A percentile compares a stretch with the other conserved stretches of the same genome.
Evolutionary conservation across 2,888 invertebrate genomes (phyloP).

Genomic region (Sclerodermus sp.): DNA sequence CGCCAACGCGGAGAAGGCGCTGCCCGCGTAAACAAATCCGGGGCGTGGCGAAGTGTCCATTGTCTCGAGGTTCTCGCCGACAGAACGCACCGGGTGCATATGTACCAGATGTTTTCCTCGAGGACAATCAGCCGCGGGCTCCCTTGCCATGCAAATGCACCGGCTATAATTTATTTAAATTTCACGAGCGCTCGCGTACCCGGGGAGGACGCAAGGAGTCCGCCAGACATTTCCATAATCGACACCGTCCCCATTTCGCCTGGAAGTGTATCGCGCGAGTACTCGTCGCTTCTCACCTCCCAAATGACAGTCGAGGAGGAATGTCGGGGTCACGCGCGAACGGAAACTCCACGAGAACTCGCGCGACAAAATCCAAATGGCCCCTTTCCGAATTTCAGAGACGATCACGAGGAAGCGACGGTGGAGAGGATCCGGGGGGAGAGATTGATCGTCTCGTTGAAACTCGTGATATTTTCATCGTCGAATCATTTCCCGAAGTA

Average conservation of each 20-base stretch:
- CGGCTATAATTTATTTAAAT: slow-evolving; percentile 42
- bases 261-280: neutral
- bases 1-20: too few species aligned
- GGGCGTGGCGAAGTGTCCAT: slow-evolving; percentile 28
- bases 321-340: too few species aligned
- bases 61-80: slow-evolving; percentile 32
- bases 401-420: neutral
- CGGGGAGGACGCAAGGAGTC: neutral
- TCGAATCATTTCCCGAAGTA: too few species aligned
- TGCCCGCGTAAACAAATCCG: slow-evolving; percentile 9
- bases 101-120: slow-evolving; percentile 39
- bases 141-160: slow-evolving; percentile 41
- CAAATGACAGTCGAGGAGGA: too few species aligned
- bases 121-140: slow-evolving; percentile 32
- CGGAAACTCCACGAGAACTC: too few species aligned
- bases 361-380: too few species aligned
- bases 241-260: too few species aligned
- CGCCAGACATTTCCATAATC: neutral
- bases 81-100: slow-evolving; percentile 26
- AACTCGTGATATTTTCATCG: too few species aligned
- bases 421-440: neutral
- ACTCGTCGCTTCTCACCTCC: neutral
- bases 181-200: slow-evolving; percentile 31
- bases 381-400: neutral
- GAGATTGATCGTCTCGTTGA: too few species aligned